phyloP scores from a whole-genome alignment of 2,888 invertebrate species.

The Polydrusus cervinus region DNA sequence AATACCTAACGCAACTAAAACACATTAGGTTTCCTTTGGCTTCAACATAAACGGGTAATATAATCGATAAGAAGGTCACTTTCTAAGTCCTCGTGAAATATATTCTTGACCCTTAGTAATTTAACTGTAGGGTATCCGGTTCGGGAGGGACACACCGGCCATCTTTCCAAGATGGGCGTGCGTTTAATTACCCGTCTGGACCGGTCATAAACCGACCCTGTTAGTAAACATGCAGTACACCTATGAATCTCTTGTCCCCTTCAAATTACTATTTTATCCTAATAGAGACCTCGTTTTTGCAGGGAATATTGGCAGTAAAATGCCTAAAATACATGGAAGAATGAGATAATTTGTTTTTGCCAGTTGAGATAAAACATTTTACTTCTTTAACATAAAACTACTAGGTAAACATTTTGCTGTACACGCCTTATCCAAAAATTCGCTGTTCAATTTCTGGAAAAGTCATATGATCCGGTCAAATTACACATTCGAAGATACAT shows the following conservation, averaged over 20 bases:
- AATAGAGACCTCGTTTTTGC: background rate
- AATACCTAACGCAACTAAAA: background rate
- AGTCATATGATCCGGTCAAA: too few species aligned
- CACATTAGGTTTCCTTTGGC: background rate
- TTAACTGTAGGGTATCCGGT: slow-evolving; percentile 16
- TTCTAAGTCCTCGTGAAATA: slow-evolving; percentile 13
- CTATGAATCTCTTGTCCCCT: slow-evolving; percentile 18
- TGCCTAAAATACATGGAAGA: background rate
- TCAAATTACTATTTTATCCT: slow-evolving; percentile 21
- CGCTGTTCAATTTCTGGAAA: too few species aligned
- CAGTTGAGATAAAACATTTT: background rate
- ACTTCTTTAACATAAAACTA: too few species aligned
- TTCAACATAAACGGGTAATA: slow-evolving; percentile 1
- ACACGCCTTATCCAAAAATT: too few species aligned
- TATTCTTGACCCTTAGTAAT: slow-evolving; percentile 18
- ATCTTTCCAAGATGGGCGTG: slow-evolving; percentile 25
- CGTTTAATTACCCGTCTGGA: slow-evolving; percentile 26
- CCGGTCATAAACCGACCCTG: slow-evolving; percentile 25
- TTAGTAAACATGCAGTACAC: slow-evolving; percentile 29
- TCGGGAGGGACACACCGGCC: slow-evolving; percentile 17
- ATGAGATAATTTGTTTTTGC: slow-evolving; percentile 1
- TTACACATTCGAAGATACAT: too few species aligned
- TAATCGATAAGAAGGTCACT: slow-evolving; percentile 22
- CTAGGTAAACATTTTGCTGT: too few species aligned
- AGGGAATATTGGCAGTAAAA: background rate